Evolutionary conservation across 2,113 vertebrate genomes (phyloP).

Genomic region (Corythaixoides concolor): DNA sequence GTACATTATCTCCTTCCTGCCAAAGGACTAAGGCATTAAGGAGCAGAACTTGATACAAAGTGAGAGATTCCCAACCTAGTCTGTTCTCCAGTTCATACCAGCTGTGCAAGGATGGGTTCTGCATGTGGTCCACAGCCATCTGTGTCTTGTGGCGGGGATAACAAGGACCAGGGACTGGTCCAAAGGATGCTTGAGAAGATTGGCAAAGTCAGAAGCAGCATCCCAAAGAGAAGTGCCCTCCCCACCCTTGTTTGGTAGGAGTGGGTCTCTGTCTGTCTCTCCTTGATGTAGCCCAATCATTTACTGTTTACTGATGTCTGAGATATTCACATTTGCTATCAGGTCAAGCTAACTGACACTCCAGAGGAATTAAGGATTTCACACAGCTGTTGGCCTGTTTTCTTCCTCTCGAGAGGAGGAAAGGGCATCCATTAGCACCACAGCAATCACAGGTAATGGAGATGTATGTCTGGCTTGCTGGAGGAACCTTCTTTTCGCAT

Average conservation of each 20-base stretch:
- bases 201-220: neutral
- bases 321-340: neutral
- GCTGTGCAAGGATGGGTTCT: neutral
- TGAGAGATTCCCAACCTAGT: neutral
- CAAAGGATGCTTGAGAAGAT: neutral
- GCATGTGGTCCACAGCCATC: neutral
- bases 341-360: neutral
- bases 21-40: neutral
- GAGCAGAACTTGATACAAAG: neutral
- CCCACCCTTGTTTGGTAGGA: neutral
- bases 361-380: slow-evolving; percentile 5
- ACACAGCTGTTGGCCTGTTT: neutral
- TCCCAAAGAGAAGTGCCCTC: neutral
- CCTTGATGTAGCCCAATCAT: neutral
- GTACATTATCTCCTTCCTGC: neutral
- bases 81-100: neutral
- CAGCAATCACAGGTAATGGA: slow-evolving; percentile 15
- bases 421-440: slow-evolving; percentile 21
- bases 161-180: neutral
- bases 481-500: neutral
- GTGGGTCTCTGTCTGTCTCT: neutral
- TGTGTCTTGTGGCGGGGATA: neutral
- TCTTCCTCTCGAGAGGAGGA: neutral
- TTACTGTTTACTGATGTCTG: neutral
- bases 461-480: slow-evolving; percentile 2